phyloP scores from a whole-genome alignment of 2,113 vertebrate species.

The Entomyzon cyanotis region DNA sequence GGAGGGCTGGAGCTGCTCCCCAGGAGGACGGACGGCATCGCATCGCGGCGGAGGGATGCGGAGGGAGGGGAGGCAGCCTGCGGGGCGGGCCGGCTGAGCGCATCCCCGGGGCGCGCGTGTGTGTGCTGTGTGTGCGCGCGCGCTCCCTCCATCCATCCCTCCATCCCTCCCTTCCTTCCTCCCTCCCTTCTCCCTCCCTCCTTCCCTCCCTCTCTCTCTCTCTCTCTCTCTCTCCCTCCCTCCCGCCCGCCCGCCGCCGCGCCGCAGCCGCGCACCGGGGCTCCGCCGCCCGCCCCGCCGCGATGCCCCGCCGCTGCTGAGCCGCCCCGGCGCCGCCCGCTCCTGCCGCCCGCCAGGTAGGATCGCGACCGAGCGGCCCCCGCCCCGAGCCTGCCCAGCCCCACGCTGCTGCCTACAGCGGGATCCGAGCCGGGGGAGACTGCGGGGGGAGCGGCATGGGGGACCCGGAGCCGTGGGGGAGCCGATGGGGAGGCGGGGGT shows the following conservation, averaged over 20 bases:
- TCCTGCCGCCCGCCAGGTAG: conserved; percentile 1
- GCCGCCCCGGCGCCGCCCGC: not conserved
- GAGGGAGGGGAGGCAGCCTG: conserved; percentile 5
- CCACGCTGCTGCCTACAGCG: not conserved
- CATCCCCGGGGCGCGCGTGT: not conserved
- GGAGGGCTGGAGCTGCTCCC: not conserved
- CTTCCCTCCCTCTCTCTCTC: too few relatives aligned
- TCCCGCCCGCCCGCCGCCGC: too few relatives aligned
- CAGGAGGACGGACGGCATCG: not conserved
- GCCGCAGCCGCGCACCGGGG: not conserved
- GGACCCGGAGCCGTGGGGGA: not conserved
- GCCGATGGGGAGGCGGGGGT: not conserved
- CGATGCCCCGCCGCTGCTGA: not conserved
- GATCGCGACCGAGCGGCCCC: not conserved
- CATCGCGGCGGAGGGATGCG: conserved; percentile 13
- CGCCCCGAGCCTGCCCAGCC: not conserved
- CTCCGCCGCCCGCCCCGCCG: conserved; percentile 32
- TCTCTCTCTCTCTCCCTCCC: too few relatives aligned
- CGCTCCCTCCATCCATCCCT: too few relatives aligned
- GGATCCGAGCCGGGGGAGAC: not conserved
- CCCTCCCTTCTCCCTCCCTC: too few relatives aligned
- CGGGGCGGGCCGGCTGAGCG: conserved; percentile 30
- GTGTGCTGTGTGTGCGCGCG: not conserved
- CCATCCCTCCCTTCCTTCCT: too few relatives aligned
- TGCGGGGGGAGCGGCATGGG: not conserved